Evolutionary conservation across 2,113 vertebrate species (phyloP).

Genomic region (Chaetura pelagica): DNA sequence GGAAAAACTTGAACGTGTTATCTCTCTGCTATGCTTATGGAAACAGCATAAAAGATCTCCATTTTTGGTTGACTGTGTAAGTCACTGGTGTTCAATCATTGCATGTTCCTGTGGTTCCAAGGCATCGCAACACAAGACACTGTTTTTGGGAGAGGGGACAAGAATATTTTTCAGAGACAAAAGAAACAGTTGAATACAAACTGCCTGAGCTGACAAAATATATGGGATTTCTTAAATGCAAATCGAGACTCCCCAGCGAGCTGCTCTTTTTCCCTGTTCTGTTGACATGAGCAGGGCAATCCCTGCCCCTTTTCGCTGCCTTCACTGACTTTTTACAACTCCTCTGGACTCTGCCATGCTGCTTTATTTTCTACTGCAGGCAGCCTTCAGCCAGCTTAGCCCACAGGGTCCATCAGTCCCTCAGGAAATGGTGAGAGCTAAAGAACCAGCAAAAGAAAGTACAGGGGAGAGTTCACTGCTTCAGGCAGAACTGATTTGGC

Average conservation of each 20-base stretch:
- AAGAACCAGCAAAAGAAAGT: neutral
- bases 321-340: neutral
- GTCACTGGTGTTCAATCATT: neutral
- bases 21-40: neutral
- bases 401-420: neutral
- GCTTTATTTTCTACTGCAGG: neutral
- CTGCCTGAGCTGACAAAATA: neutral
- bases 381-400: neutral
- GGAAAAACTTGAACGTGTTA: neutral
- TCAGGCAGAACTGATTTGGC: neutral
- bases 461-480: neutral
- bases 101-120: neutral
- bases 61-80: neutral
- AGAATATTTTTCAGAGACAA: neutral
- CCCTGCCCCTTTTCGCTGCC: neutral
- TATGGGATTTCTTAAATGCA: neutral
- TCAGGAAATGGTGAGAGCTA: neutral
- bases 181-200: neutral
- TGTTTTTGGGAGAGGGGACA: neutral
- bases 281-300: rapidly evolving
- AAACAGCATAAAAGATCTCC: neutral
- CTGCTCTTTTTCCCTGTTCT: neutral
- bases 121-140: rapidly evolving
- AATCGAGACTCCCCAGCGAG: neutral
- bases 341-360: neutral